phyloP scores from a whole-genome alignment of 2,113 vertebrate species.

The Hymenochirus boettgeri region DNA sequence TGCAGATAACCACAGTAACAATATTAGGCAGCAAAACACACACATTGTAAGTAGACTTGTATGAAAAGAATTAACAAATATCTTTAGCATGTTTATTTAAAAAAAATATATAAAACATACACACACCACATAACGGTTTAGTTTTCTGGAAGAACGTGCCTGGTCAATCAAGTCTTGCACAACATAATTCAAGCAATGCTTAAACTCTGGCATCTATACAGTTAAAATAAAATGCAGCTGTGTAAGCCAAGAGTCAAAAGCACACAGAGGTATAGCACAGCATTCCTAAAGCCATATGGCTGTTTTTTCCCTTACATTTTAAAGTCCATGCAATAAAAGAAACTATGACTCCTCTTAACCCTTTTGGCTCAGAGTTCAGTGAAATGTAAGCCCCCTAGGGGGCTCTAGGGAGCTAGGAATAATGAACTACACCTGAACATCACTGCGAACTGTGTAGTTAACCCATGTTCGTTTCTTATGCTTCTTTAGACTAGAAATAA shows the following conservation, averaged over 20 bases:
- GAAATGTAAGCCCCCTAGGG: conserved; percentile 1
- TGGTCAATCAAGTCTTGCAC: too few relatives aligned
- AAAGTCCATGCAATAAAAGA: conserved; percentile 27
- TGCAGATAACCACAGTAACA: too few relatives aligned
- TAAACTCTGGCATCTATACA: neutral
- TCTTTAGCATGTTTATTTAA: too few relatives aligned
- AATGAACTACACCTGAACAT: conserved; percentile 21
- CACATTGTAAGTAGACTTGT: too few relatives aligned
- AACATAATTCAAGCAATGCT: too few relatives aligned
- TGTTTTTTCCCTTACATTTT: conserved; percentile 24
- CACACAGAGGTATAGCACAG: neutral
- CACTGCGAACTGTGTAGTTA: neutral
- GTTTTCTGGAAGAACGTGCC: too few relatives aligned
- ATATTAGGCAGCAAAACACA: too few relatives aligned
- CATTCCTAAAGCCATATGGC: conserved; percentile 23
- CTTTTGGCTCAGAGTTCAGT: neutral
- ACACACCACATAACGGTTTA: too few relatives aligned
- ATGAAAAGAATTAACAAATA: too few relatives aligned
- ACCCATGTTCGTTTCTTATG: too few relatives aligned
- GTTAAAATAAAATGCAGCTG: neutral
- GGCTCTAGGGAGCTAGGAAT: conserved; percentile 15
- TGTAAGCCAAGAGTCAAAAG: neutral
- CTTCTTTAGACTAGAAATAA: too few relatives aligned
- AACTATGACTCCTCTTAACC: conserved; percentile 40
- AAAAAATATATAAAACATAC: too few relatives aligned